phyloP scores from a whole-genome alignment of 2,797 vertebrate species.

The Trachurus trachurus region DNA sequence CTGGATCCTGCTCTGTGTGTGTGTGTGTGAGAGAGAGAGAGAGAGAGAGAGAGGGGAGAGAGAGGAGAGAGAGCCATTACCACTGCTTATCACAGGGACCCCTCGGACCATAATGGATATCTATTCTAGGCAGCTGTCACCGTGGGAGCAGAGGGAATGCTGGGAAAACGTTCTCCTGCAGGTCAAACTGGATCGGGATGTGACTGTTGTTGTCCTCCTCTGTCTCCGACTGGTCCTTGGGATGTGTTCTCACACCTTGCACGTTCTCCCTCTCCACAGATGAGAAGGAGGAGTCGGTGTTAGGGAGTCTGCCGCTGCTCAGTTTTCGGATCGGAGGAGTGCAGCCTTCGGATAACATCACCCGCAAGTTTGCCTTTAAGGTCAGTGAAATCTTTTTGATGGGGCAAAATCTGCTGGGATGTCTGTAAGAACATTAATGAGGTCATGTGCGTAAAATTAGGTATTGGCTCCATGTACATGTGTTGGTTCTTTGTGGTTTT shows the following conservation, averaged over 20 bases:
- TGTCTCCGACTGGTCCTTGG: not conserved
- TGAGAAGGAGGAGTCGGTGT: constrained; percentile 93
- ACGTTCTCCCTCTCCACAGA: constrained; percentile 80
- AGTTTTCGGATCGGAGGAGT: constrained; percentile 91
- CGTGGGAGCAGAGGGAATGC: constrained; percentile 40
- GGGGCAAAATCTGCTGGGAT: not conserved
- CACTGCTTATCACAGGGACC: constrained; percentile 48
- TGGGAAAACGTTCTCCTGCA: constrained; percentile 31
- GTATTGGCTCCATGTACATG: not conserved
- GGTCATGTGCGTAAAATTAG: not conserved
- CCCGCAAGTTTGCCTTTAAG: constrained; percentile 95
- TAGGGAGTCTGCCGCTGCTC: constrained; percentile 95
- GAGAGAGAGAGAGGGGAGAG: constrained; percentile 16
- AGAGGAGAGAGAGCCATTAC: constrained; percentile 31
- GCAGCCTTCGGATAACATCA: constrained; percentile 92
- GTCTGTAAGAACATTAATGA: not conserved
- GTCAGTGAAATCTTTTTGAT: constrained; percentile 78
- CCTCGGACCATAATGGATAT: constrained; percentile 72
- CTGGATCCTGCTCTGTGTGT: constrained; percentile 38
- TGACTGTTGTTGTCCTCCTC: constrained; percentile 11
- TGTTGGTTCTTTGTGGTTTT: not conserved
- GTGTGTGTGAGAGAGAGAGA: constrained; percentile 19
- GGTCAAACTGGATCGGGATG: constrained; percentile 7
- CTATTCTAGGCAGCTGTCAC: constrained; percentile 75
- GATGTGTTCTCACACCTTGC: constrained; percentile 10